phyloP scores from a whole-genome alignment of 2,888 invertebrate species.

The Epirrita christyi region DNA sequence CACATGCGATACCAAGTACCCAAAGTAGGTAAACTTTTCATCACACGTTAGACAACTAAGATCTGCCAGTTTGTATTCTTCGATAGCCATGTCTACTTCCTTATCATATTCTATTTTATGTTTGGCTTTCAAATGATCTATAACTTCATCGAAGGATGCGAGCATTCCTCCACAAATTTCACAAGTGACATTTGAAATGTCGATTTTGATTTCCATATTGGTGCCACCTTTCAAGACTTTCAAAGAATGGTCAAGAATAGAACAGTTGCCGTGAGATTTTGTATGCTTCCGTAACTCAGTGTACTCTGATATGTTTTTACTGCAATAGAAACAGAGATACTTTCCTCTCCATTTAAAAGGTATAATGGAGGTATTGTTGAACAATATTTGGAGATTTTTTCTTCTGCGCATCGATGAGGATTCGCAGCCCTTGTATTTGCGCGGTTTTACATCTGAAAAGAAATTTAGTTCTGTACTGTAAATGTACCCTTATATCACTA shows the following conservation, averaged over 20 bases:
- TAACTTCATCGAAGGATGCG: conserved; percentile 52
- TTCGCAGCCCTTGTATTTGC: conserved; percentile 67
- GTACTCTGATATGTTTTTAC: conserved; percentile 67
- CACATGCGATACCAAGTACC: conserved; percentile 73
- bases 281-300: conserved; percentile 68
- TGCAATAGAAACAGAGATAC: conserved; percentile 77
- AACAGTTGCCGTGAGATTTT: conserved; percentile 68
- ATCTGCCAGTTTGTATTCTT: conserved; percentile 66
- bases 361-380: conserved; percentile 76
- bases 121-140: conserved; percentile 61
- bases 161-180: conserved; percentile 64
- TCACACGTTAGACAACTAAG: conserved; percentile 66
- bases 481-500: conserved; percentile 69
- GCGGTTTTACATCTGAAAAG: conserved; percentile 73
- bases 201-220: conserved; percentile 79
- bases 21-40: conserved; percentile 72
- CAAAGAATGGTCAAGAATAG: conserved; percentile 69
- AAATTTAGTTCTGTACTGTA: conserved; percentile 65
- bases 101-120: conserved; percentile 69
- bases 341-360: conserved; percentile 81
- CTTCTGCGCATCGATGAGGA: conserved; percentile 74
- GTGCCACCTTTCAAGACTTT: conserved; percentile 75
- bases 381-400: conserved; percentile 71
- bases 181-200: conserved; percentile 68
- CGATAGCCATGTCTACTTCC: conserved; percentile 73